Percentiles rank a stretch among this genome's conserved stretches.
phyloP scores from a whole-genome alignment of 2,113 vertebrate species.

The Mellivora capensis region DNA sequence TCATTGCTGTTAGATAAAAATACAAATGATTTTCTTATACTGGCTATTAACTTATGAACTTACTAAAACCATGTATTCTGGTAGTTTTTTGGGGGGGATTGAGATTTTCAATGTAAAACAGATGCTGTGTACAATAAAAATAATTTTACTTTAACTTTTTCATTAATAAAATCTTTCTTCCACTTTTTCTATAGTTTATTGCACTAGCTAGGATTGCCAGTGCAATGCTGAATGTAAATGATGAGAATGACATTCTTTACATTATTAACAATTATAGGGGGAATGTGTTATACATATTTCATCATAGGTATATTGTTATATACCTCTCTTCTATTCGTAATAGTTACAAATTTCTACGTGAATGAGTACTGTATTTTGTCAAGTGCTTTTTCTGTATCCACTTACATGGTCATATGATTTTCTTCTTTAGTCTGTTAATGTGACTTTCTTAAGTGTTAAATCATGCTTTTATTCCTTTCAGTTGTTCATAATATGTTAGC shows the following conservation, averaged over 20 bases:
- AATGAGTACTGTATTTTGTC: neutral
- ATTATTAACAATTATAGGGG: neutral
- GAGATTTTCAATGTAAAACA: neutral
- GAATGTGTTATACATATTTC: neutral
- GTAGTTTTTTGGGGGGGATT: neutral
- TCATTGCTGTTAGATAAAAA: neutral
- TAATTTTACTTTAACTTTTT: neutral
- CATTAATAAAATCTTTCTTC: neutral
- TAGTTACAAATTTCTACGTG: neutral
- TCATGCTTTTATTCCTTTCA: neutral
- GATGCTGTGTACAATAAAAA: neutral
- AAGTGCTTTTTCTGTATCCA: neutral
- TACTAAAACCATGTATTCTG: neutral
- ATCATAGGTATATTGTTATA: neutral
- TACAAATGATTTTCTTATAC: neutral
- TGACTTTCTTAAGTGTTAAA: neutral
- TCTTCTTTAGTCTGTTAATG: neutral
- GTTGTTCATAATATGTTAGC: neutral
- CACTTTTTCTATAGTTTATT: neutral
- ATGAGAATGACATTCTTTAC: neutral
- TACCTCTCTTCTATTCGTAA: neutral
- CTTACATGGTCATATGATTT: neutral
- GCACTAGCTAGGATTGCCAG: neutral
- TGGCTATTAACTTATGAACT: neutral
- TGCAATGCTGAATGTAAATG: neutral